Base-by-base conservation (phyloP, 2,797 vertebrate species). In the Triplophysa bombifrons region DNA sequence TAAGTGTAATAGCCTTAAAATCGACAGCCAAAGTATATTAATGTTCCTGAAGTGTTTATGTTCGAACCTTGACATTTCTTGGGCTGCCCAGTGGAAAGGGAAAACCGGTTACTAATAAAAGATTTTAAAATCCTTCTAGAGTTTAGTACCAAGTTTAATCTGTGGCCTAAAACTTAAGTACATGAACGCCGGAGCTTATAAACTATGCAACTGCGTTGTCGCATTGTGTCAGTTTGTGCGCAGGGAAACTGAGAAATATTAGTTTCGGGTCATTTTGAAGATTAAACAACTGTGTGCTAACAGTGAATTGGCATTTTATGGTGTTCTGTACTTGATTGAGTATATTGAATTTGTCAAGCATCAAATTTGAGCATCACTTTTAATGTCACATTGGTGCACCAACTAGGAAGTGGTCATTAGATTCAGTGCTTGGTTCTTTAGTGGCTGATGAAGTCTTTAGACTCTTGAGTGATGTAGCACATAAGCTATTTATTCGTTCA, bases 381-480 rank as follows among this genome's bases (percentile, higher is more conserved):
- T 22, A 72, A 76, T 68, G 67, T 82, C 75, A 73, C 60, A 63
- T 80, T 74, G 50, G 22, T 68, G 46, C 72, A 46, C 30, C 16
- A 20, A 41, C 64, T 34, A 60, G 50, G 73, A 73, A 67, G 19
- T 66, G 77, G 61, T 76, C 6, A 30, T 67, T 72, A 73, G 50
- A 48, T 71, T 22, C 64, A 67, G 64, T 70, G 50, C 84, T 86
- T 83, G 85, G 88, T 84, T 86, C 86, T 80, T 89, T 90, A 85
- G 86, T 72, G 88, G 86, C 91, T 87, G 87, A 86, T 88, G 87
- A 86, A 88, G 79, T 84, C 87, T 90, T 88, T 38, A 76, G 60
- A 50, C 65, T 56, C 13, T 48, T 56, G 53, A 83, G 87, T 89
- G 91, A 93, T 92, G 92, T 90, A 90, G 80, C 82, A 85, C 86